Evolutionary conservation across 2,888 invertebrate species (phyloP).

Genomic region (Epistrophella euchroma): DNA sequence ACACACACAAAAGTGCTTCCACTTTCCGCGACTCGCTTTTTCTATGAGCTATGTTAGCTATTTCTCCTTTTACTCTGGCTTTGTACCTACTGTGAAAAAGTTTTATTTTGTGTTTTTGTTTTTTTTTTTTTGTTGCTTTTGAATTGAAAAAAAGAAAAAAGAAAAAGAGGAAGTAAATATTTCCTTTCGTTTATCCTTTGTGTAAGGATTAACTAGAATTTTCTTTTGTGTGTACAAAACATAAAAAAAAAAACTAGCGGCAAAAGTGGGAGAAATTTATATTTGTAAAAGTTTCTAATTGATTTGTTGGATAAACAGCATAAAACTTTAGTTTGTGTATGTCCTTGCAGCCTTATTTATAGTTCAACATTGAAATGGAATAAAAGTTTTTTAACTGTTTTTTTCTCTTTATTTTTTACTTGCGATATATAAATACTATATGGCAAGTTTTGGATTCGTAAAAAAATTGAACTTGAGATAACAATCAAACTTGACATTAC

Average conservation of each 20-base stretch:
- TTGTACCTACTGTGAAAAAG: slow-evolving; percentile 46
- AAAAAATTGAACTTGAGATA: too few species aligned
- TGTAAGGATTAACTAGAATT: slow-evolving; percentile 42
- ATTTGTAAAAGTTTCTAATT: slow-evolving; percentile 75
- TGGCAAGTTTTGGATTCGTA: too few species aligned
- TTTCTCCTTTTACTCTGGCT: slow-evolving; percentile 37
- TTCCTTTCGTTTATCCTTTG: slow-evolving; percentile 73
- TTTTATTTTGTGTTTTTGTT: not conserved
- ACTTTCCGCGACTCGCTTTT: not conserved
- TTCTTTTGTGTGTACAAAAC: slow-evolving; percentile 13
- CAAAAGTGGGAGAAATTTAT: slow-evolving; percentile 46
- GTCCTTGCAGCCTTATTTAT: slow-evolving; percentile 49
- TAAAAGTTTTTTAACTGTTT: slow-evolving; percentile 29
- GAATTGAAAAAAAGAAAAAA: too few species aligned
- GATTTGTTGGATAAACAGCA: slow-evolving; percentile 71
- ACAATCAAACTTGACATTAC: too few species aligned
- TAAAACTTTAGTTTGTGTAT: slow-evolving; percentile 36
- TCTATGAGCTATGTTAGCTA: slow-evolving; percentile 6
- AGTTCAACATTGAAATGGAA: slow-evolving; percentile 19
- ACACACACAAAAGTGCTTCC: not conserved
- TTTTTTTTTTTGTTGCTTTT: not conserved
- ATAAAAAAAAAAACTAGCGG: not conserved
- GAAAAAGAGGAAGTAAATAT: slow-evolving; percentile 72
- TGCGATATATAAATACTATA: too few species aligned
- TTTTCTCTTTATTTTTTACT: too few species aligned